phyloP scores from a whole-genome alignment of 2,888 invertebrate species.

The Drosophila tripunctata region DNA sequence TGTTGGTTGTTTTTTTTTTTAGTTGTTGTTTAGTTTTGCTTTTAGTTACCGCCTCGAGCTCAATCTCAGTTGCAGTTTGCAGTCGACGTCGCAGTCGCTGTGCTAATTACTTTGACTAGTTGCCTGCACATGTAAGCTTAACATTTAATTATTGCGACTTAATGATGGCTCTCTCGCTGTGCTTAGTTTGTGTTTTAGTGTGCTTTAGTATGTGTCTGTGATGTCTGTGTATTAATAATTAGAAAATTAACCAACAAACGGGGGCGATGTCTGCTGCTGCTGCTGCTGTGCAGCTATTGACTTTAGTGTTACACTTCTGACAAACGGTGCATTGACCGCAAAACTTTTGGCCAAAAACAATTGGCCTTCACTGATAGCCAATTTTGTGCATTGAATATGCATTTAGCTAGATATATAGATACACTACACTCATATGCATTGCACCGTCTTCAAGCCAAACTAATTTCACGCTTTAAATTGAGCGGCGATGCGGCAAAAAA shows the following conservation, averaged over 20 bases:
- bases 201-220: not conserved
- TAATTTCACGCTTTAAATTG: slow-evolving; percentile 83
- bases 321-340: slow-evolving; percentile 62
- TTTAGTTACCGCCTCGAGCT: slow-evolving; percentile 27
- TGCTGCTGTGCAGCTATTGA: slow-evolving; percentile 60
- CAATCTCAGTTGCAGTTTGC: slow-evolving; percentile 30
- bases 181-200: slow-evolving; percentile 18
- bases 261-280: slow-evolving; percentile 55
- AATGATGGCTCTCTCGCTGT: slow-evolving; percentile 66
- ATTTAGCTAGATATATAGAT: slow-evolving; percentile 14
- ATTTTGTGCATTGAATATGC: slow-evolving; percentile 23
- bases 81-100: slow-evolving; percentile 43
- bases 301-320: slow-evolving; percentile 65
- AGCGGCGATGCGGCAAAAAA: slow-evolving; percentile 75
- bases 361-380: slow-evolving; percentile 37
- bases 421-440: not conserved
- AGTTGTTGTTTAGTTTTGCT: slow-evolving; percentile 15
- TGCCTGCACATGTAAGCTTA: slow-evolving; percentile 73
- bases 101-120: slow-evolving; percentile 79
- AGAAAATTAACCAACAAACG: slow-evolving; percentile 71
- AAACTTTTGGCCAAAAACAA: slow-evolving; percentile 51
- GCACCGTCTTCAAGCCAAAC: slow-evolving; percentile 39
- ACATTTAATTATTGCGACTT: slow-evolving; percentile 80
- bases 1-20: slow-evolving; percentile 9
- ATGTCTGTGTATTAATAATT: slow-evolving; percentile 68